Conservation (phyloP, 2,797 vertebrate genomes). For the Amniataba percoides region DNA sequence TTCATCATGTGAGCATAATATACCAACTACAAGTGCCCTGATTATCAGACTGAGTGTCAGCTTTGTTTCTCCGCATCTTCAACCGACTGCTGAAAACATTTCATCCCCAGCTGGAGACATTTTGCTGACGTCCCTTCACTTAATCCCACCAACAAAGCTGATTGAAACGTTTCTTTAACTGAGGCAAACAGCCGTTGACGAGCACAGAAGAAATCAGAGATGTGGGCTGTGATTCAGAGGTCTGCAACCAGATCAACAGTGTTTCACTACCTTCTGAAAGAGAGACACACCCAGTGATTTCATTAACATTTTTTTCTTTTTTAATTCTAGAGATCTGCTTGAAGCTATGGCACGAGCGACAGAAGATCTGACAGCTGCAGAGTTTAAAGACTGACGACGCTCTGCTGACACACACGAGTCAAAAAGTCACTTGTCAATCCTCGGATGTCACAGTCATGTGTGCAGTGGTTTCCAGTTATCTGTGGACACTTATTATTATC, state of each 20-base stretch:
- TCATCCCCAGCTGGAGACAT: too few species aligned
- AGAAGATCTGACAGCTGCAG: constrained; percentile 19
- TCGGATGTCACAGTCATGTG: constrained; percentile 20
- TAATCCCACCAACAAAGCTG: background rate
- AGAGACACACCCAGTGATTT: background rate
- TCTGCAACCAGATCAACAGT: background rate
- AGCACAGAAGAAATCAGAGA: background rate
- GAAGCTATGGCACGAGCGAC: constrained; percentile 58
- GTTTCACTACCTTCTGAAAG: constrained; percentile 15
- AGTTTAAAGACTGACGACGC: background rate
- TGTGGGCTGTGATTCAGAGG: background rate
- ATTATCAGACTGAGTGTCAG: background rate
- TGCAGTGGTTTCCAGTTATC: constrained; percentile 35
- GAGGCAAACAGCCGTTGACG: too few species aligned
- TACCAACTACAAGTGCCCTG: background rate
- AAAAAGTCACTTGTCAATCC: constrained; percentile 22
- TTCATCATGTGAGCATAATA: background rate
- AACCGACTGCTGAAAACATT: too few species aligned
- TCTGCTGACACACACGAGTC: constrained; percentile 9
- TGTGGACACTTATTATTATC: background rate
- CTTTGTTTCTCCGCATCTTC: background rate
- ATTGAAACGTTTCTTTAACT: background rate
- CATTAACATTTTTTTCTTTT: background rate
- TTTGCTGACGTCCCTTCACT: background rate
- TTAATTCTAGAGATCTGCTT: constrained; percentile 31